These are phyloP conservation scores for Drosophila suzukii DNA, from an alignment of 1,140 invertebrate species.

Conservation along the genomic window DNA sequence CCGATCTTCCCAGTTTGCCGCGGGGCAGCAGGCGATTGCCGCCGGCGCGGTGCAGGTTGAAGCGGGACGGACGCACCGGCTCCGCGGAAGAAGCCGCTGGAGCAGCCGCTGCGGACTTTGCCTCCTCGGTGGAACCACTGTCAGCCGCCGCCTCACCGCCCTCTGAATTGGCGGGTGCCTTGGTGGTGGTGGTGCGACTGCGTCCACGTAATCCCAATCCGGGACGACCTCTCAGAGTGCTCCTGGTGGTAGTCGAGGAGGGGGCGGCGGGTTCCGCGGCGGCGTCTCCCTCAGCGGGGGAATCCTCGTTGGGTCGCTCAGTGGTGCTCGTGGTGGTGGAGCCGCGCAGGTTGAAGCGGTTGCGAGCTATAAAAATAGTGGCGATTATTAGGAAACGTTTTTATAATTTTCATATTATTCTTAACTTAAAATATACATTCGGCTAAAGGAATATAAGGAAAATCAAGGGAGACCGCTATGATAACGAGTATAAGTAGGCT, in stretches of 20 bases:
- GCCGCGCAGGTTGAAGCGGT: conserved; percentile 79
- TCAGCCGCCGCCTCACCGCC: conserved; percentile 72
- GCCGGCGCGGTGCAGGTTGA: conserved; percentile 74
- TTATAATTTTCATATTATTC: too few species aligned
- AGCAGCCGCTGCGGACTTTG: conserved; percentile 74
- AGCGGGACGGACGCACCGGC: conserved; percentile 69
- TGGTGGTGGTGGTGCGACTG: conserved; percentile 85
- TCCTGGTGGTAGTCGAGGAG: conserved; percentile 83
- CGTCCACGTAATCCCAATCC: conserved; percentile 86
- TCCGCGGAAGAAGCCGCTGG: conserved; percentile 48
- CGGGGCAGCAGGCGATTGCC: conserved; percentile 70
- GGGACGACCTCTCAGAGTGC: conserved; percentile 85
- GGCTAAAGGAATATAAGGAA: too few species aligned
- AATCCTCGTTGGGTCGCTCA: conserved; percentile 65
- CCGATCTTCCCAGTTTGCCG: conserved; percentile 64
- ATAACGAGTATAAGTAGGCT: too few species aligned
- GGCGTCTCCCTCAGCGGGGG: conserved; percentile 53
- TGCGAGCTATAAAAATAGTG: conserved; percentile 60
- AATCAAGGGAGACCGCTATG: too few species aligned
- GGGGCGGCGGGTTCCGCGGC: conserved; percentile 48
- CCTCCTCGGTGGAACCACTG: conserved; percentile 80
- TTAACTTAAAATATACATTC: too few species aligned
- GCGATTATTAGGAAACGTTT: too few species aligned
- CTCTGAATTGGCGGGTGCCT: conserved; percentile 72
- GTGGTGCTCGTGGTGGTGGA: conserved; percentile 71